Conservation (phyloP, 2,888 invertebrate genomes). For the Zaprionus bogoriensis region DNA sequence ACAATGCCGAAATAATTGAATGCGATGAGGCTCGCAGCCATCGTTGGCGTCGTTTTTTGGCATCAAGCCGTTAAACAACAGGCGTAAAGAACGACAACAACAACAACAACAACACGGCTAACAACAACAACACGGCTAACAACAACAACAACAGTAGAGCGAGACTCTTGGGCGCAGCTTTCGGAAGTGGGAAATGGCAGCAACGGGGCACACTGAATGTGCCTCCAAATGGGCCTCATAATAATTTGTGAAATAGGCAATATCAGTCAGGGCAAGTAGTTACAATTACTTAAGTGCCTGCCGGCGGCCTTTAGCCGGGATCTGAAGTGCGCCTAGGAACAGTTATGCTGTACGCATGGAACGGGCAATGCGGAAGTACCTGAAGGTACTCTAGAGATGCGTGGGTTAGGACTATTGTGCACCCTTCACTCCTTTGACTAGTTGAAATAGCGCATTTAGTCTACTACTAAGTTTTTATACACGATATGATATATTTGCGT, state of each 20-base stretch:
- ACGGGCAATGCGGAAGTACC: too few relatives aligned
- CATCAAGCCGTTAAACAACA: conserved; percentile 78
- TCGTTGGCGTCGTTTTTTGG: conserved; percentile 67
- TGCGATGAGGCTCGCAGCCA: conserved; percentile 77
- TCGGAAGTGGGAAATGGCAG: conserved; percentile 30
- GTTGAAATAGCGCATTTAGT: too few relatives aligned
- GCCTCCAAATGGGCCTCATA: conserved; percentile 72
- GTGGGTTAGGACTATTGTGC: too few relatives aligned
- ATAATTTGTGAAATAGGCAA: conserved; percentile 77
- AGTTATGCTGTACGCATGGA: not conserved
- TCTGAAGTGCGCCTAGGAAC: conserved; percentile 4
- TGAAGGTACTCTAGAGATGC: too few relatives aligned
- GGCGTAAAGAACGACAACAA: conserved; percentile 58
- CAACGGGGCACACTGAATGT: conserved; percentile 50
- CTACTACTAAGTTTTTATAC: too few relatives aligned
- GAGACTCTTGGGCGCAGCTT: conserved; percentile 3
- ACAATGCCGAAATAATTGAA: conserved; percentile 78
- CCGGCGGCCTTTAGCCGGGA: conserved; percentile 10
- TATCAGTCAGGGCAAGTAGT: conserved; percentile 73
- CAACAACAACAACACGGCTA: conserved; percentile 35
- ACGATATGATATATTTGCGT: too few relatives aligned
- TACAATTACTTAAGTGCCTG: conserved; percentile 77
- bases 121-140: conserved; percentile 10
- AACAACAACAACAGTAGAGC: not conserved
- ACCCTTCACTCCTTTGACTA: too few relatives aligned